Conservation (phyloP, 2,797 vertebrate genomes). For the Lacerta viridis region DNA sequence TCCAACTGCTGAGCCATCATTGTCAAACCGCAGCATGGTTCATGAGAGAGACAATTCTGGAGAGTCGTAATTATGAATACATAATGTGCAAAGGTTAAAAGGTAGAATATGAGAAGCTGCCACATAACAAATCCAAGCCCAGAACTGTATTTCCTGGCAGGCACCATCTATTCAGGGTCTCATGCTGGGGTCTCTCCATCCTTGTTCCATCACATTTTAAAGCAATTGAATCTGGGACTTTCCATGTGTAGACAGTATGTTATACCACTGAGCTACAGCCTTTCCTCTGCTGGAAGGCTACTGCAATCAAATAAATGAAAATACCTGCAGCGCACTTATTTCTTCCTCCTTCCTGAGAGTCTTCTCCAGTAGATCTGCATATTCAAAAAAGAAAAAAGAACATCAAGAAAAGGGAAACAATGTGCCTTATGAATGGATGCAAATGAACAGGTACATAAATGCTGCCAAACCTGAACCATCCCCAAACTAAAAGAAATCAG, state of each 20-base stretch:
- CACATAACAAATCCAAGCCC: background rate
- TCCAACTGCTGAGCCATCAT: slow-evolving; percentile 25
- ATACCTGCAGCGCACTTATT: slow-evolving; percentile 90
- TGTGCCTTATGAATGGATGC: slow-evolving; percentile 19
- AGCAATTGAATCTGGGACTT: background rate
- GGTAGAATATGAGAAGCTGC: background rate
- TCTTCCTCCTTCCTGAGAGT: slow-evolving; percentile 90
- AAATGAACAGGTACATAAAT: slow-evolving; percentile 3
- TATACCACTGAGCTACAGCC: background rate
- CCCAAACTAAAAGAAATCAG: slow-evolving; percentile 15
- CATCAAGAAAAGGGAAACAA: slow-evolving; percentile 42
- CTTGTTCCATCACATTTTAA: background rate
- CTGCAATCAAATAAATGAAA: slow-evolving; percentile 29
- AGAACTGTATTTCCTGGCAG: background rate
- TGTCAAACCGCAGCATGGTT: slow-evolving; percentile 27
- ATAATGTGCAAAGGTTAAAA: slow-evolving; percentile 28
- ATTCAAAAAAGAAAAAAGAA: slow-evolving; percentile 57
- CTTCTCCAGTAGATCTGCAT: slow-evolving; percentile 89
- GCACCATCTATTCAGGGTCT: background rate
- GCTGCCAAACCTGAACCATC: background rate
- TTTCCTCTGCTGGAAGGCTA: background rate
- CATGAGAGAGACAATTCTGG: slow-evolving; percentile 20
- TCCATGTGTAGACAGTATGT: background rate
- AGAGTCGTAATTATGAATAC: background rate
- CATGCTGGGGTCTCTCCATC: background rate